A percentile compares a stretch with the other conserved stretches of the same genome.
Conservation (phyloP, 2,113 vertebrate genomes). For the Chelonoidis abingdonii region DNA sequence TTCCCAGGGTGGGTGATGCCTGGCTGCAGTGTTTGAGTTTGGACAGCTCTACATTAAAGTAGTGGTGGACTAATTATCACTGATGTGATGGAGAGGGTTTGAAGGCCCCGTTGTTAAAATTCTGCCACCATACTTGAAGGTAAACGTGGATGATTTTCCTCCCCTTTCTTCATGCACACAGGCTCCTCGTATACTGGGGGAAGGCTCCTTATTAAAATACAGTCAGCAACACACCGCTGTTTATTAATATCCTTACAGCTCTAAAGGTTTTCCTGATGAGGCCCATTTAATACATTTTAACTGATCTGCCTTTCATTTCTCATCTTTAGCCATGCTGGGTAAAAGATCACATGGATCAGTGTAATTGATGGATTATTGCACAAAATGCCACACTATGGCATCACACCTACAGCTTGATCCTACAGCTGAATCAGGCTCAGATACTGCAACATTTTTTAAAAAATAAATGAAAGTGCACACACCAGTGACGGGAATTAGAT, state of each 20-base stretch:
- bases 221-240: fast-evolving
- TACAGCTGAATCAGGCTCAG: background rate
- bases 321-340: background rate
- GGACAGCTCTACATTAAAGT: fast-evolving
- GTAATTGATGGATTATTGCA: background rate
- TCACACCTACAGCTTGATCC: background rate
- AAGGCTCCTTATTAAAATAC: fast-evolving
- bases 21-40: fast-evolving
- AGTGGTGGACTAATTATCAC: fast-evolving
- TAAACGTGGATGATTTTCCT: background rate
- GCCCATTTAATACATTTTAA: fast-evolving
- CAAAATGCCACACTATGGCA: background rate
- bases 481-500: background rate
- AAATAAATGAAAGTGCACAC: background rate
- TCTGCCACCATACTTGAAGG: fast-evolving
- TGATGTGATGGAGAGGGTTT: too few species aligned
- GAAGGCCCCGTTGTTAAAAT: background rate
- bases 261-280: fast-evolving
- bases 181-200: background rate
- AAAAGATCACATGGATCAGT: fast-evolving
- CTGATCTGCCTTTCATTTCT: fast-evolving
- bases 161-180: background rate
- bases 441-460: background rate
- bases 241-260: fast-evolving
- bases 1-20: fast-evolving